phyloP scores from a whole-genome alignment of 2,113 vertebrate genomes.

The Bettongia penicillata region DNA sequence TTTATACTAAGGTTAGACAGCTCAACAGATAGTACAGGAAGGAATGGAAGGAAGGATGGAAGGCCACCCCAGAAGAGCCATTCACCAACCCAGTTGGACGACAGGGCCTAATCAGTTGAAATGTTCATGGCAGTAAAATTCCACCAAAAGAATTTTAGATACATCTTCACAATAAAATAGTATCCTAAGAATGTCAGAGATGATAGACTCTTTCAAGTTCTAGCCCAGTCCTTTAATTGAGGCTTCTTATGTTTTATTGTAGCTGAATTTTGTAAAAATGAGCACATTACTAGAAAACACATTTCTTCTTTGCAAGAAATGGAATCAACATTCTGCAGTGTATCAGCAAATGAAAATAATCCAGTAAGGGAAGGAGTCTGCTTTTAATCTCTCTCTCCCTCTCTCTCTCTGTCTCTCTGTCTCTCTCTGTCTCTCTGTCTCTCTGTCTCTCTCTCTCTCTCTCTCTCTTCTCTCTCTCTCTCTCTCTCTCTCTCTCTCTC shows the following conservation, averaged over 20 bases:
- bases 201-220: neutral
- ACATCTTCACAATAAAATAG: neutral
- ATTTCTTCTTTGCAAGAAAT: conserved; percentile 48
- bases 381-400: neutral
- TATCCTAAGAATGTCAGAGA: neutral
- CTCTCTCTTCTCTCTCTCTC: neutral
- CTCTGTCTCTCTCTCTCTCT: too few relatives aligned
- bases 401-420: neutral
- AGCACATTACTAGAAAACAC: conserved; percentile 32
- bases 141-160: conserved; percentile 18
- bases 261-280: conserved; percentile 43
- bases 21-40: neutral
- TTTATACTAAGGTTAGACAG: neutral
- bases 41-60: neutral
- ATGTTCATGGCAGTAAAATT: neutral
- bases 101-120: neutral
- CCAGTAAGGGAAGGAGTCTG: neutral
- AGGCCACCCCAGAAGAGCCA: neutral
- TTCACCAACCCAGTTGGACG: neutral
- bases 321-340: neutral
- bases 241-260: conserved; percentile 15
- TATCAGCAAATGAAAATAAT: neutral
- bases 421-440: too few relatives aligned
- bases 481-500: neutral
- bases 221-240: neutral